Conservation (phyloP, 1,140 invertebrate species). For the Achroia grisella region DNA sequence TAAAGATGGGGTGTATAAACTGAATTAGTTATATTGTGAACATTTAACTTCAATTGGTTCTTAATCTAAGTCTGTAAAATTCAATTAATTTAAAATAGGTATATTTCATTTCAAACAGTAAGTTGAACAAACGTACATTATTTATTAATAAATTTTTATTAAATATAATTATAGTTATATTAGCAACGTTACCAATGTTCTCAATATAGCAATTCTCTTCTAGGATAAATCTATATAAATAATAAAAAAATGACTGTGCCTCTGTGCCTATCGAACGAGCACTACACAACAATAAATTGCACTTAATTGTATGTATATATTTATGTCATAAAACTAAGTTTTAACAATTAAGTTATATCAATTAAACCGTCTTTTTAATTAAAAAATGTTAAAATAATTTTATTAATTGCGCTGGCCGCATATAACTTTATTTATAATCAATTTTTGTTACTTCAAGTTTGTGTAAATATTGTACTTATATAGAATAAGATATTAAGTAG, state of each 20-base stretch:
- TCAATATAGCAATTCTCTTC: not conserved
- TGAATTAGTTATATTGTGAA: conserved; percentile 6
- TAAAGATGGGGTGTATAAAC: conserved; percentile 39
- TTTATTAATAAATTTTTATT: too few relatives aligned
- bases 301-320: conserved; percentile 28
- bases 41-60: not conserved
- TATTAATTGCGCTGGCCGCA: conserved; percentile 36
- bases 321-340: not conserved
- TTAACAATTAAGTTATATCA: not conserved
- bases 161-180: not conserved
- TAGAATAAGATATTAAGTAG: conserved; percentile 14
- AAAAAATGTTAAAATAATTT: conserved; percentile 1
- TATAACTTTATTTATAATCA: conserved; percentile 2
- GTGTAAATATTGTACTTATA: conserved; percentile 43
- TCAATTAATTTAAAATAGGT: not conserved
- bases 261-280: conserved; percentile 53
- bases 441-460: conserved; percentile 9
- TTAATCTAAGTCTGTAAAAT: not conserved
- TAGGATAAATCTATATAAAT: not conserved
- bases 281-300: conserved; percentile 42
- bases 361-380: not conserved
- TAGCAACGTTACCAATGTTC: not conserved
- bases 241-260: conserved; percentile 43
- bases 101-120: too few relatives aligned
- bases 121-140: too few relatives aligned